A percentile compares a stretch with the other conserved stretches of the same genome.
Conservation (phyloP, 2,888 invertebrate species). For the Sarcophaga variegata region DNA sequence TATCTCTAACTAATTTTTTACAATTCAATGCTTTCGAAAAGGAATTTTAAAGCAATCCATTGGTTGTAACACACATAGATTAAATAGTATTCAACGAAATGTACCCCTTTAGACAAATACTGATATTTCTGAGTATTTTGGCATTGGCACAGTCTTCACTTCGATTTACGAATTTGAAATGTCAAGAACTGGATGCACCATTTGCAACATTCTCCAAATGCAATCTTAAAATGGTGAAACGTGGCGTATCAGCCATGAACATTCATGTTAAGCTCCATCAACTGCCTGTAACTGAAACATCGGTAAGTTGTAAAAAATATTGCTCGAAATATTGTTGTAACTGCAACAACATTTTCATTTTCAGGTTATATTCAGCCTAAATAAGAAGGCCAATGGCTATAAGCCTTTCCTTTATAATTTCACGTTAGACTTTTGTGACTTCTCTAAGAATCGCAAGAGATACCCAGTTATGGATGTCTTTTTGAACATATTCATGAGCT, state of each 20-base stretch:
- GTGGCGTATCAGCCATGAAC: slow-evolving; percentile 25
- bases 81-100: slow-evolving; percentile 10
- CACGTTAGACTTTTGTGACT: slow-evolving; percentile 42
- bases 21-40: neutral
- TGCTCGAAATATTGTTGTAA: neutral
- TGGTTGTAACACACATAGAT: too few relatives aligned
- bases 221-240: slow-evolving; percentile 25
- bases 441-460: slow-evolving; percentile 12
- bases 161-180: slow-evolving; percentile 49
- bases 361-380: slow-evolving; percentile 22
- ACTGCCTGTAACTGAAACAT: slow-evolving; percentile 2
- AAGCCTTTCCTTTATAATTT: slow-evolving; percentile 54
- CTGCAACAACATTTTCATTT: neutral
- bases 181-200: neutral
- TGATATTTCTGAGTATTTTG: neutral
- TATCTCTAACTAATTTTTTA: neutral
- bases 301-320: slow-evolving; percentile 4
- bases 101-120: neutral
- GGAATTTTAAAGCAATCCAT: neutral
- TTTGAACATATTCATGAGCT: neutral
- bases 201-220: slow-evolving; percentile 35
- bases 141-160: neutral
- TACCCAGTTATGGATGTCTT: slow-evolving; percentile 25
- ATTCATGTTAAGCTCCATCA: slow-evolving; percentile 1
- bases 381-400: slow-evolving; percentile 56